phyloP scores from a whole-genome alignment of 2,113 vertebrate species.

The Jacana jacana region DNA sequence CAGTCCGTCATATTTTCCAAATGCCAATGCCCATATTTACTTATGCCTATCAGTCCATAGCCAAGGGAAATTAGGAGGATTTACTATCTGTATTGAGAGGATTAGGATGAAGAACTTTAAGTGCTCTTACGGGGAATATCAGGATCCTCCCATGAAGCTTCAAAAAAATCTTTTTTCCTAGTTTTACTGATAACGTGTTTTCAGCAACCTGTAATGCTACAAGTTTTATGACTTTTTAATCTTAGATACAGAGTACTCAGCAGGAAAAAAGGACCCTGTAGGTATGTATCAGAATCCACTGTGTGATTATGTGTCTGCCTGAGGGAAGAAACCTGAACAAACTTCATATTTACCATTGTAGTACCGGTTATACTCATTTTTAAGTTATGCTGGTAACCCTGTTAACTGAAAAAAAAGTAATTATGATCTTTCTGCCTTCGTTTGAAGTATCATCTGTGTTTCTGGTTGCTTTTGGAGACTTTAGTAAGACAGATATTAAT shows the following conservation, averaged over 20 bases:
- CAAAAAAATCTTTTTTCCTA: background rate
- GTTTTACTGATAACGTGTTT: background rate
- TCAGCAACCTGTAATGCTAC: background rate
- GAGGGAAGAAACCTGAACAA: background rate
- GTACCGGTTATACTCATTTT: background rate
- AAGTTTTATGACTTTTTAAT: background rate
- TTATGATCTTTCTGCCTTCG: background rate
- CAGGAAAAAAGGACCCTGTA: background rate
- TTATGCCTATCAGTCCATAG: background rate
- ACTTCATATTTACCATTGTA: background rate
- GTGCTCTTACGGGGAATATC: background rate
- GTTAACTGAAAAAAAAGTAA: background rate
- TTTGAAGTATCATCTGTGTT: background rate
- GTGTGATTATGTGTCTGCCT: background rate
- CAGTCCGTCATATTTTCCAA: background rate
- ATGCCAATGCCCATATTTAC: background rate
- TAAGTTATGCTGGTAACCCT: background rate
- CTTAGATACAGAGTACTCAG: background rate
- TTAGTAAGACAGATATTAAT: background rate
- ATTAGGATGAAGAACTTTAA: background rate
- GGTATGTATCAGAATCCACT: background rate
- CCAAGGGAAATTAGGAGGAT: background rate
- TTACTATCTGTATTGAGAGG: background rate
- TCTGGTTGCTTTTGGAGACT: background rate
- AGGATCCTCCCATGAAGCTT: background rate